Evolutionary conservation across 2,888 invertebrate genomes (phyloP).

Genomic region (Macaria notata): DNA sequence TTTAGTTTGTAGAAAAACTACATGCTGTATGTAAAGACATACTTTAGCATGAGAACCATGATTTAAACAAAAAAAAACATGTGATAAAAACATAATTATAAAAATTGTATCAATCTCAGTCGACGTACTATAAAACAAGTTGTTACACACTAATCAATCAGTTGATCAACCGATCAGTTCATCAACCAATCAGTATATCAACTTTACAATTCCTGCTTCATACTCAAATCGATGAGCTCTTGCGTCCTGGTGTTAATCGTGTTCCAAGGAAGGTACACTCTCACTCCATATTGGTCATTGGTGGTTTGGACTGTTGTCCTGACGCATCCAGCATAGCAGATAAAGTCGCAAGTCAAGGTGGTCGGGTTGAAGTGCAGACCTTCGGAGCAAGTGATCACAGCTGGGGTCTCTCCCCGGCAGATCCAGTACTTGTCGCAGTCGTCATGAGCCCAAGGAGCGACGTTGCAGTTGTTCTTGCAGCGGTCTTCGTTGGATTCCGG

Average conservation of each 20-base stretch:
- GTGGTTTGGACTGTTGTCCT: conserved; percentile 43
- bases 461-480: conserved; percentile 55
- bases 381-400: conserved; percentile 54
- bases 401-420: conserved; percentile 49
- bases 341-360: conserved; percentile 61
- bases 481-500: conserved; percentile 1
- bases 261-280: conserved; percentile 55
- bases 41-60: neutral
- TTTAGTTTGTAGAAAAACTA: neutral
- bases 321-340: conserved; percentile 55
- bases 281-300: conserved; percentile 43
- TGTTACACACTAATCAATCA: too few relatives aligned
- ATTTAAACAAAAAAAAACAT: too few relatives aligned
- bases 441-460: conserved; percentile 61
- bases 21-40: neutral
- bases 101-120: too few relatives aligned
- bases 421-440: conserved; percentile 70
- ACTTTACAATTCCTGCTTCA: neutral
- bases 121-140: too few relatives aligned
- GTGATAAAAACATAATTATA: too few relatives aligned
- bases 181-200: neutral
- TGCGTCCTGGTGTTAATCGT: conserved; percentile 37
- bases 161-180: too few relatives aligned
- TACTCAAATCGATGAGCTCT: conserved; percentile 7
- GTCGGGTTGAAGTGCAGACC: conserved; percentile 64